Evolutionary conservation across 2,888 invertebrate genomes (phyloP), one percentile per base, ranked within the genome.

Genomic region (Coelinius sp.): DNA sequence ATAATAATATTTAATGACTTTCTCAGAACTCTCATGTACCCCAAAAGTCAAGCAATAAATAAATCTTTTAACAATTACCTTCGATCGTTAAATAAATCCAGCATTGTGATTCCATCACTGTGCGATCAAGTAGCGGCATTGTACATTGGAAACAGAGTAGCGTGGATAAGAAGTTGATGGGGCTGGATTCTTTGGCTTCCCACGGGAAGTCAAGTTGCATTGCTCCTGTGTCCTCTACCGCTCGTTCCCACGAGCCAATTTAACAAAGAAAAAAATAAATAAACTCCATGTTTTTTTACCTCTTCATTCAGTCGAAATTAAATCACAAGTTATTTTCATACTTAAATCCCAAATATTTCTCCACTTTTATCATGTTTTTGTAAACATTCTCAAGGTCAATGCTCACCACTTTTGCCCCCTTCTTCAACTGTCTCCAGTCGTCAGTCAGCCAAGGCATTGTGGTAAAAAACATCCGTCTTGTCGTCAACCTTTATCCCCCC

Each of bases 161-260:
- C 22, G 8, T 20, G 62, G 41, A 62, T 52, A 67, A 63, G 62
- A 62, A 67, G 71, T 52, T 49, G 62, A 71, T 62, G 66, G 20
- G 49, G 41, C 67, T 67, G 67, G 49, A 72, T 72, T 64, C 71
- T 68, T 64, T 5, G 49, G 67, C 20, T 41, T 67, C 71, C 22
- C 52, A 67, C 71, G n/a, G n/a, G n/a, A n/a, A n/a, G n/a, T n/a
- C n/a, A n/a, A n/a, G 71, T 71, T 52, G 49, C 25, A 56, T 62
- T 10, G n/a, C 52, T 17, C 52, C 35, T 52, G 52, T n/a, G 20
- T 35, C 53, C 25, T 49, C n/a, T n/a, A n/a, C n/a, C n/a, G n/a
- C n/a, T n/a, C 24, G 49, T 67, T 67, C 62, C 62, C 71, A 71
- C 71, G 67, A 59, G n/a, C 5, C 27, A 0, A 41, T 24, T 4